Percentiles rank a stretch among this genome's conserved stretches.
These are phyloP conservation scores for Solenodon paradoxus DNA, from an alignment of 2,113 vertebrate genomes.

Conservation along the genomic window DNA sequence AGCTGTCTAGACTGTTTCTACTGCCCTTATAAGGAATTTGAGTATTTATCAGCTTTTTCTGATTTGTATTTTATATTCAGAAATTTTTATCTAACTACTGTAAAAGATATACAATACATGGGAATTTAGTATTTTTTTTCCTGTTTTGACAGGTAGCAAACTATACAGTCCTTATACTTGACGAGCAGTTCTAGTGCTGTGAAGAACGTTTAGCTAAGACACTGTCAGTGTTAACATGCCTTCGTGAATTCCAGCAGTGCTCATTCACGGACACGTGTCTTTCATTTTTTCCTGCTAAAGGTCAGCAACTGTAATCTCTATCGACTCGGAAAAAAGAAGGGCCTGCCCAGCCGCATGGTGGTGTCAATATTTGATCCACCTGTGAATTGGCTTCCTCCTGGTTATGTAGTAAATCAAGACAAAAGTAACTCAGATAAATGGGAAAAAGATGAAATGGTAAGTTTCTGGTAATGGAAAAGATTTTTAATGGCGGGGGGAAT, in stretches of 20 bases:
- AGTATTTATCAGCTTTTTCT: background rate
- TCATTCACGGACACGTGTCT: background rate
- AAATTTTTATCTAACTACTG: background rate
- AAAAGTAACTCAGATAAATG: conserved; percentile 92
- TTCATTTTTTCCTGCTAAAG: conserved; percentile 73
- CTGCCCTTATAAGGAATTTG: background rate
- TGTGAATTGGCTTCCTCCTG: conserved; percentile 98
- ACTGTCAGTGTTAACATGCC: background rate
- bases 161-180: background rate
- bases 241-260: background rate
- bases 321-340: conserved; percentile 98
- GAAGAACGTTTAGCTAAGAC: background rate
- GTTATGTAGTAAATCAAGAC: conserved; percentile 97
- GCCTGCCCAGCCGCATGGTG: conserved; percentile 98
- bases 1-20: background rate
- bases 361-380: conserved; percentile 99
- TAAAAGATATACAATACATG: background rate
- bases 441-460: conserved; percentile 93
- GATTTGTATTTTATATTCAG: background rate
- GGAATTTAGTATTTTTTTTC: background rate
- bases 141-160: background rate
- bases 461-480: conserved; percentile 58
- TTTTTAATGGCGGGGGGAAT: background rate
- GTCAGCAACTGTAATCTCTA: conserved; percentile 99
- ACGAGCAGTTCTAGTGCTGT: background rate